Evolutionary conservation across 2,113 vertebrate genomes (phyloP).

Genomic region (Tachycineta bicolor): DNA sequence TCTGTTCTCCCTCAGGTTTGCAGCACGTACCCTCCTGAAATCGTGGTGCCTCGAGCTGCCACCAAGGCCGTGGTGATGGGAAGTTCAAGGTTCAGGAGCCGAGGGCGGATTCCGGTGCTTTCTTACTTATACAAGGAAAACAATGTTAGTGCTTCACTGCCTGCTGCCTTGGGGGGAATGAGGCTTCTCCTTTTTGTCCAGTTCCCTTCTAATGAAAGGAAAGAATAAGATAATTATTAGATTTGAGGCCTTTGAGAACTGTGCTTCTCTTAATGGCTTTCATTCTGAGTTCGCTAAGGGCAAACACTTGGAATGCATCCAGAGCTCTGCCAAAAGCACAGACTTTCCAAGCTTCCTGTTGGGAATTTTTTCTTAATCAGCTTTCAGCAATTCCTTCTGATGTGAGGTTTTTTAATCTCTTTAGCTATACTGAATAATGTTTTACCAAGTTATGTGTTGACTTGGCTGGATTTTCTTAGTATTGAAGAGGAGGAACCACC

Average conservation of each 20-base stretch:
- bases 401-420: not conserved
- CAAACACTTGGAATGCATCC: not conserved
- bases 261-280: not conserved
- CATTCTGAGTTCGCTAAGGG: not conserved
- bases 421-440: not conserved
- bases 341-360: not conserved
- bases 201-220: not conserved
- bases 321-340: not conserved
- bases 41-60: constrained; percentile 77
- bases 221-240: not conserved
- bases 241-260: not conserved
- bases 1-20: constrained; percentile 69
- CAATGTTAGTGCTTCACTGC: constrained; percentile 68
- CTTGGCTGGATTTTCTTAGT: not conserved
- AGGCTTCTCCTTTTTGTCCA: not conserved
- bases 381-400: not conserved
- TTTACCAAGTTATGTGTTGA: not conserved
- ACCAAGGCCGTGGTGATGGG: constrained; percentile 73
- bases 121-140: constrained; percentile 82
- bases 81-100: constrained; percentile 84
- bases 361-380: not conserved
- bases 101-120: constrained; percentile 80
- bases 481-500: not conserved
- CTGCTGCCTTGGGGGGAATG: not conserved
- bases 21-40: constrained; percentile 77